Base-by-base conservation (phyloP, 2,888 invertebrate genomes). In the Ochropleura plecta region DNA sequence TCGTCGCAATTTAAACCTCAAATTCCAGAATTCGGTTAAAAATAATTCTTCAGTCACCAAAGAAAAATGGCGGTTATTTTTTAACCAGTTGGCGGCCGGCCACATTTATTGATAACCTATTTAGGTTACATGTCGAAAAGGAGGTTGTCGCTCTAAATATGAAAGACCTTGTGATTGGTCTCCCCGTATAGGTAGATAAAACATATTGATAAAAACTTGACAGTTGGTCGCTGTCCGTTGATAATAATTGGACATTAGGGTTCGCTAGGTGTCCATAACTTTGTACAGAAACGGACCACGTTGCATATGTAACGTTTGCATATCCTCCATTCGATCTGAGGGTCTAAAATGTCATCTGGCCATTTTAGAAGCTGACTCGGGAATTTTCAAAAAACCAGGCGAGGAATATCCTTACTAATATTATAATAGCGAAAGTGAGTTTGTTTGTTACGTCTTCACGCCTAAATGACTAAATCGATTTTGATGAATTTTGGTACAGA, bases 31-130 rank as follows among this genome's bases (percentile, higher is more conserved):
- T 55, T 10, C 12, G 9, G 1, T 7, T 20, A 9, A 49, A 79
- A 70, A 67, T 10, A 64, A 48, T 59, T 59, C 0, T 40, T 59
- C 48, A 55, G 18, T 62, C 62, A 55, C 42, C 9, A 20, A 42
- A 18, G 8, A 64, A 46, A 48, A 42, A 51, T 69, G 67, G 16
- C 63, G 48, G 79, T 79, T 73, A 65, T 57, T 59, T 64, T 81
- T 70, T 42, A 51, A 67, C 53, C 68, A 62, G 18, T 81, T 81
- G 81, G 81, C 75, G 57, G 48, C n/a, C 44, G 7, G 75, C 76
- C 68, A 80, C 40, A 59, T 14, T 51, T 16, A 63, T 72, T 81
- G 84, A 84, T 84, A 84, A 82, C 65, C 42, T 65, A 71, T 53
- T 42, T 84, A 42, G 60, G 78, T 76, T 65, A 77, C 20, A 64